Base-by-base conservation (phyloP, 2,888 invertebrate species). In the Tinea trinotella region DNA sequence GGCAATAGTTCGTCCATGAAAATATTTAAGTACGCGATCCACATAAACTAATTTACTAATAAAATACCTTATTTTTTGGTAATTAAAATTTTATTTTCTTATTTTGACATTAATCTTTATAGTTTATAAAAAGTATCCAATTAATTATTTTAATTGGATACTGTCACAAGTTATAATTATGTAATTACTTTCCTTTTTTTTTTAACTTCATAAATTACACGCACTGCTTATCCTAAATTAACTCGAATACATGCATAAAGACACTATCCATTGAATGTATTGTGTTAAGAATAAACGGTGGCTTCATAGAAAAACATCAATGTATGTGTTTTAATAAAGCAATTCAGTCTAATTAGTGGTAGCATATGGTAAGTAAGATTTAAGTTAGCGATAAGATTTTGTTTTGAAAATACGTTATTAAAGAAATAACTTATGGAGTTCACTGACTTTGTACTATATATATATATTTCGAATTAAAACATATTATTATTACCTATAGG, bases 181-280 rank as follows among this genome's bases (percentile, higher is more conserved):
- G 13, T 2, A 30, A 30, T 40, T 15, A 40, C 15, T 13, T 13
- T 13, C 15, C n/a, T 40, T 40, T 40, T 40, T 13, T 15, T 3
- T 15, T 40, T 7, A 30, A 15, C 40, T 40, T 40, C 40, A 40
- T 40, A 13, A 40, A 40, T 40, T 40, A 40, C 40, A 40, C 40
- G 40, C 40, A 13, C 40, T 40, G 40, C n/a, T 40, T 40, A 7
- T 3, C n/a, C 13, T 40, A 2, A 40, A 13, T 40, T 13, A 40
- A 13, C 2, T 30, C 2, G 7, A 40, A 1, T 12, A 40, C 40
- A 40, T 24, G n/a, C n/a, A n/a, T n/a, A n/a, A n/a, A n/a, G n/a
- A n/a, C n/a, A 24, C 9, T 24, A 24, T 40, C 40, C 40, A 40
- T 40, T 40, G 40, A 40, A 15, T 7, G 15, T 40, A 7, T 13